These are phyloP conservation scores for Stylophora pistillata DNA, from an alignment of 64 coral and sea anemone species.

Conservation along the genomic window DNA sequence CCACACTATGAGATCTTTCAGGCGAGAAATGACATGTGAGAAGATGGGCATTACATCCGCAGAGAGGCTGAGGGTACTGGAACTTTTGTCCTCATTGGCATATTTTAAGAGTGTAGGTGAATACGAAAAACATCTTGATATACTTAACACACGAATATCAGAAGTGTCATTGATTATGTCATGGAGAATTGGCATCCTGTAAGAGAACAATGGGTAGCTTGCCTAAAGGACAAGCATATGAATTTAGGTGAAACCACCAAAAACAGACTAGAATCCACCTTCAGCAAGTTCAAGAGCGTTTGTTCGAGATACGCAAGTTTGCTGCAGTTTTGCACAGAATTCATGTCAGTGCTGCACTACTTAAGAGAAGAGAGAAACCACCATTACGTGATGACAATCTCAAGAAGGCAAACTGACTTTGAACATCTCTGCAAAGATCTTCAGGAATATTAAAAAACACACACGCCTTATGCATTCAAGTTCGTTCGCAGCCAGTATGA, in stretches of 20 bases:
- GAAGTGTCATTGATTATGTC: slow-evolving; percentile 55
- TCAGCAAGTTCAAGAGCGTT: slow-evolving; percentile 63
- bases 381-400: slow-evolving; percentile 40
- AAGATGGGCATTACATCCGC: slow-evolving; percentile 55
- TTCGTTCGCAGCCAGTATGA: slow-evolving; percentile 24
- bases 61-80: slow-evolving; percentile 42
- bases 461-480: slow-evolving; percentile 54
- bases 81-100: slow-evolving; percentile 32
- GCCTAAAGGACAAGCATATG: slow-evolving; percentile 41
- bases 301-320: slow-evolving; percentile 62
- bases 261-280: slow-evolving; percentile 58
- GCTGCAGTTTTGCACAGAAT: slow-evolving; percentile 61
- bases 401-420: background rate
- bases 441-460: background rate
- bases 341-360: slow-evolving; percentile 22
- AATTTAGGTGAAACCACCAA: slow-evolving; percentile 69
- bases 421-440: slow-evolving; percentile 10
- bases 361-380: slow-evolving; percentile 45
- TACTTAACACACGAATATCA: slow-evolving; percentile 50
- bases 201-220: slow-evolving; percentile 69
- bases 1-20: slow-evolving; percentile 56
- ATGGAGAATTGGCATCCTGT: slow-evolving; percentile 62
- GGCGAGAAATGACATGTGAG: slow-evolving; percentile 55
- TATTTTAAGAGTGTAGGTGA: slow-evolving; percentile 13
- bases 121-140: slow-evolving; percentile 23